A percentile compares a stretch with the other conserved stretches of the same genome.
phyloP scores from a whole-genome alignment of 2,888 invertebrate species.

The Blastobasis lacticolella region DNA sequence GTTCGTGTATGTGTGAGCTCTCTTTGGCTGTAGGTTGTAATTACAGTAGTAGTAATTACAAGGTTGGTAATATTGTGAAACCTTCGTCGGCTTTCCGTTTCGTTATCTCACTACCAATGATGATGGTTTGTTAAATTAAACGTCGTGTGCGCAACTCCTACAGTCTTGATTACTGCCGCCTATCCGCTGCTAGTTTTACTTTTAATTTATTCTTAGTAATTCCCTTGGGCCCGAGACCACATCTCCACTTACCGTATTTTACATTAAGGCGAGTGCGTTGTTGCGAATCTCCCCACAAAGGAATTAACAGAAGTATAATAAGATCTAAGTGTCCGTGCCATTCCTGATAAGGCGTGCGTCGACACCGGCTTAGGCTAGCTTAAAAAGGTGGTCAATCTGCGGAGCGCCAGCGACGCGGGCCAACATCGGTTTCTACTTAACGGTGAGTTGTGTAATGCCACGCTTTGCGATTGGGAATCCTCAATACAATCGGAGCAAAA shows the following conservation, averaged over 20 bases:
- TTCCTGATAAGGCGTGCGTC: conserved; percentile 34
- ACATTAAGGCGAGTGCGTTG: not conserved
- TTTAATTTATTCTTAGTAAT: conserved; percentile 21
- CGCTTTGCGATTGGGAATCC: conserved; percentile 19
- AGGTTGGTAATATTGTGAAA: conserved; percentile 53
- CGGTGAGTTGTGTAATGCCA: conserved; percentile 55
- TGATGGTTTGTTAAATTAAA: conserved; percentile 70
- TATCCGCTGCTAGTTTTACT: conserved; percentile 36
- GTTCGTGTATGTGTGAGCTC: conserved; percentile 49
- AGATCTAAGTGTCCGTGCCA: conserved; percentile 17
- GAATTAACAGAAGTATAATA: conserved; percentile 23
- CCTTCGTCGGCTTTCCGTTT: conserved; percentile 50
- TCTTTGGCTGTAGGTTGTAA: conserved; percentile 55
- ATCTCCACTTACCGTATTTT: conserved; percentile 6
- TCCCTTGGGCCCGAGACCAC: conserved; percentile 4
- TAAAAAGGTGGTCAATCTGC: conserved; percentile 59
- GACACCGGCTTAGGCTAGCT: conserved; percentile 33
- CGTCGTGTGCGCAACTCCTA: conserved; percentile 47
- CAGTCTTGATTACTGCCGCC: conserved; percentile 54
- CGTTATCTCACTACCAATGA: conserved; percentile 48
- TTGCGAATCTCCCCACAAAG: conserved; percentile 7
- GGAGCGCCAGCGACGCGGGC: conserved; percentile 29
- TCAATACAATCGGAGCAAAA: too few species aligned
- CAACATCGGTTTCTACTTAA: conserved; percentile 67
- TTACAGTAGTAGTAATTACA: conserved; percentile 69